These are phyloP conservation scores for Drosophila kepulauana DNA, from an alignment of 1,140 invertebrate genomes.

Conservation along the genomic window DNA sequence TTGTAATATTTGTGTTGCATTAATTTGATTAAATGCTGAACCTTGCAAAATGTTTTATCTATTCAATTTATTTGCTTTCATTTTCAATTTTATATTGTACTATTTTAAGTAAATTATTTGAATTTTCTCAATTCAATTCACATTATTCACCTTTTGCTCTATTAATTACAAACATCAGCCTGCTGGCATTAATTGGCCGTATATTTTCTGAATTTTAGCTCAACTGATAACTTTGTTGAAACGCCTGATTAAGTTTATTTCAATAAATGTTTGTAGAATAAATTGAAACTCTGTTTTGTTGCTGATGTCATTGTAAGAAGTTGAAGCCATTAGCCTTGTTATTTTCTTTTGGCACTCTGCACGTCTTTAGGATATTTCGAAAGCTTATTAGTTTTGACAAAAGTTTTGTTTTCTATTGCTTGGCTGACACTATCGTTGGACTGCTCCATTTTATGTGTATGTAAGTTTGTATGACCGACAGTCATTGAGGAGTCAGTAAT, in stretches of 20 bases:
- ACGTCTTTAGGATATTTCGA: constrained; percentile 46
- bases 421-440: constrained; percentile 24
- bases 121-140: too few relatives aligned
- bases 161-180: not conserved
- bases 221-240: not conserved
- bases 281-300: constrained; percentile 19
- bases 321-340: constrained; percentile 41
- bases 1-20: not conserved
- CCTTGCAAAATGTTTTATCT: not conserved
- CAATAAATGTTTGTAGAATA: constrained; percentile 26
- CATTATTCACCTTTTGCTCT: not conserved
- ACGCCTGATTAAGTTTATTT: constrained; percentile 23
- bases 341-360: constrained; percentile 28
- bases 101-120: not conserved
- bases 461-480: constrained; percentile 11
- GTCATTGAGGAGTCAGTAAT: constrained; percentile 54
- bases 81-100: not conserved
- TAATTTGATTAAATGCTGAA: not conserved
- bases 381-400: constrained; percentile 52
- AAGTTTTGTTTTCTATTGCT: constrained; percentile 38
- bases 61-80: not conserved
- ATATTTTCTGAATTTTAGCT: not conserved
- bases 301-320: constrained; percentile 41
- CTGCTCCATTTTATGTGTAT: constrained; percentile 13
- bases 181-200: not conserved